These are phyloP conservation scores for Drosophila lutescens DNA, from an alignment of 2,888 invertebrate species.

Conservation along the genomic window DNA sequence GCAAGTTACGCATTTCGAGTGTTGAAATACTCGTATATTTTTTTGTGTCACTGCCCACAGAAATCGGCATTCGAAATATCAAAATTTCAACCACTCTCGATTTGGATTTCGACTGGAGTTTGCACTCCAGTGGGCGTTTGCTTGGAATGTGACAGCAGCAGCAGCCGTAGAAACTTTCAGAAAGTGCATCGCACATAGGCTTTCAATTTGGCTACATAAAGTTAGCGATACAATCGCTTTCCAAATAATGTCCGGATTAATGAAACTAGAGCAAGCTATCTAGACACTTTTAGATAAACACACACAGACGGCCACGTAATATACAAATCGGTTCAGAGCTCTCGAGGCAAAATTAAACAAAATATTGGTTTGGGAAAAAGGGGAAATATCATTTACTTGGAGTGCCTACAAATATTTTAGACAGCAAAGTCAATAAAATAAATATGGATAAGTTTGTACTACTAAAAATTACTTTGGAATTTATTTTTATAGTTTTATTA, in stretches of 20 bases:
- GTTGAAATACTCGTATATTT: slow-evolving; percentile 44
- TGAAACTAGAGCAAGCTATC: slow-evolving; percentile 49
- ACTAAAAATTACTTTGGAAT: too few relatives aligned
- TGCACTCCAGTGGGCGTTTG: slow-evolving; percentile 57
- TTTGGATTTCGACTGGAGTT: slow-evolving; percentile 43
- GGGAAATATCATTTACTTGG: slow-evolving; percentile 10
- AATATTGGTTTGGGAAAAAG: slow-evolving; percentile 1
- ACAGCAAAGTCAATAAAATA: too few relatives aligned
- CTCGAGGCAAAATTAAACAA: slow-evolving; percentile 7
- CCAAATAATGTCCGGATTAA: slow-evolving; percentile 46
- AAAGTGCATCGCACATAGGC: slow-evolving; percentile 17
- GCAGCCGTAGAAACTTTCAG: slow-evolving; percentile 7
- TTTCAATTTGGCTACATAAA: slow-evolving; percentile 19
- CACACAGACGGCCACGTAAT: slow-evolving; percentile 12
- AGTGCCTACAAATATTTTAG: neutral
- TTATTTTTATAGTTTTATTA: too few relatives aligned
- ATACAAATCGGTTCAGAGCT: slow-evolving; percentile 9
- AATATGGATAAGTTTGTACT: too few relatives aligned
- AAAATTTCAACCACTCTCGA: slow-evolving; percentile 36
- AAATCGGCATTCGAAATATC: slow-evolving; percentile 30
- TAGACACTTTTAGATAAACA: slow-evolving; percentile 26
- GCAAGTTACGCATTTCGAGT: slow-evolving; percentile 62
- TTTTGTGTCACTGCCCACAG: slow-evolving; percentile 58
- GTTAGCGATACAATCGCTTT: slow-evolving; percentile 30
- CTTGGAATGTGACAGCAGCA: slow-evolving; percentile 31